Evolutionary conservation across 2,113 vertebrate species (phyloP).

Genomic region (Tautogolabrus adspersus): DNA sequence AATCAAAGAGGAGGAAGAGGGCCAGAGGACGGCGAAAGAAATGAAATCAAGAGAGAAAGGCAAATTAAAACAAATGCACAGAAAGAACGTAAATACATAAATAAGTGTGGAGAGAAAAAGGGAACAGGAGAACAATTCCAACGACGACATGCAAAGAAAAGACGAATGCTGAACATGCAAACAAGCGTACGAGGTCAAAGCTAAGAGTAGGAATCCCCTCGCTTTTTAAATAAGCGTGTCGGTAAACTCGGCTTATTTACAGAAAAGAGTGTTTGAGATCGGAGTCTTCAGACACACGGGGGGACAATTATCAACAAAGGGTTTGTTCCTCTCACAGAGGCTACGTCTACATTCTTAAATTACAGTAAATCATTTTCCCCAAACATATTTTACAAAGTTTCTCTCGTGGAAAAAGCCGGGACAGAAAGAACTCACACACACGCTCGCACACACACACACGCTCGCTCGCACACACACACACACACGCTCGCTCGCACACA

Average conservation of each 20-base stretch:
- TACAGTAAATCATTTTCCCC: constrained; percentile 85
- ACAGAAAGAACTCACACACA: constrained; percentile 75
- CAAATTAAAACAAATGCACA: constrained; percentile 50
- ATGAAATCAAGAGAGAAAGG: constrained; percentile 9
- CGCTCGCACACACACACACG: constrained; percentile 78
- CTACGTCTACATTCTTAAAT: constrained; percentile 95
- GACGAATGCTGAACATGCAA: constrained; percentile 90
- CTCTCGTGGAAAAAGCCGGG: constrained; percentile 76
- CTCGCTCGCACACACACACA: constrained; percentile 81
- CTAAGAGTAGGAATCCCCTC: constrained; percentile 83
- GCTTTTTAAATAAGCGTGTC: constrained; percentile 81
- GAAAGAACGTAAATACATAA: constrained; percentile 53
- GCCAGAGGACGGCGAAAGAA: constrained; percentile 8
- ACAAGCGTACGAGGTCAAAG: constrained; percentile 87
- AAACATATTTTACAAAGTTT: constrained; percentile 84
- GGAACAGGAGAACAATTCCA: constrained; percentile 79
- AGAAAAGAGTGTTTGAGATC: constrained; percentile 81
- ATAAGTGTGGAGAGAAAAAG: constrained; percentile 67
- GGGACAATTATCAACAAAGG: constrained; percentile 85
- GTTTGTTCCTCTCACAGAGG: constrained; percentile 85
- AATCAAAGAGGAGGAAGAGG: constrained; percentile 57
- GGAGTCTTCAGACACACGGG: constrained; percentile 79
- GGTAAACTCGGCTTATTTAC: constrained; percentile 89
- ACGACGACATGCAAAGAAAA: constrained; percentile 87
- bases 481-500: constrained; percentile 78